phyloP scores from a whole-genome alignment of 2,113 vertebrate species.

The Empidonax traillii region DNA sequence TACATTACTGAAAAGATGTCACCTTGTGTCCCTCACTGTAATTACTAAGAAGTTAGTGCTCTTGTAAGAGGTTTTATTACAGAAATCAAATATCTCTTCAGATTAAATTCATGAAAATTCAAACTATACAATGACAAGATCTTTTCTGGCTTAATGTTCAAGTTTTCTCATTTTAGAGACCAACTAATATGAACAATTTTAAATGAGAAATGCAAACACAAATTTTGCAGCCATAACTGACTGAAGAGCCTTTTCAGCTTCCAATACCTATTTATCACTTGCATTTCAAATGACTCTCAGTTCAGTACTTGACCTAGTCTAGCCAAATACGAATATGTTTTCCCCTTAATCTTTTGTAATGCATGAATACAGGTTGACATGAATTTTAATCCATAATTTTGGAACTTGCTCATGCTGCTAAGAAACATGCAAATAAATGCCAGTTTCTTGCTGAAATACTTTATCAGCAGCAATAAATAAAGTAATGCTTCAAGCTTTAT shows the following conservation, averaged over 20 bases:
- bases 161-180: not conserved
- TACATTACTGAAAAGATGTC: not conserved
- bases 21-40: not conserved
- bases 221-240: not conserved
- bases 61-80: not conserved
- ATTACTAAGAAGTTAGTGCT: not conserved
- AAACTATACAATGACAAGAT: not conserved
- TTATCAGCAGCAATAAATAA: constrained; percentile 2
- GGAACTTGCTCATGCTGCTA: not conserved
- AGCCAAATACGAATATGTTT: constrained; percentile 3
- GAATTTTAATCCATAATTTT: constrained; percentile 37
- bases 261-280: not conserved
- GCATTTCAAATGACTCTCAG: not conserved
- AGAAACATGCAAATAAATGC: constrained; percentile 21
- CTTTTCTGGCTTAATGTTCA: not conserved
- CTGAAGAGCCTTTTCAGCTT: not conserved
- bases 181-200: not conserved
- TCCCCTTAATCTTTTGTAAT: not conserved
- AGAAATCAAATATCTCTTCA: not conserved
- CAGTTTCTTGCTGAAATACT: not conserved
- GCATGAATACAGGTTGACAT: not conserved
- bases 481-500: constrained; percentile 1
- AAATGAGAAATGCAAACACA: not conserved
- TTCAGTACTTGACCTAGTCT: not conserved
- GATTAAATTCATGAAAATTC: not conserved